phyloP scores from a whole-genome alignment of 1,140 invertebrate genomes.

The Orchesella cincta region DNA sequence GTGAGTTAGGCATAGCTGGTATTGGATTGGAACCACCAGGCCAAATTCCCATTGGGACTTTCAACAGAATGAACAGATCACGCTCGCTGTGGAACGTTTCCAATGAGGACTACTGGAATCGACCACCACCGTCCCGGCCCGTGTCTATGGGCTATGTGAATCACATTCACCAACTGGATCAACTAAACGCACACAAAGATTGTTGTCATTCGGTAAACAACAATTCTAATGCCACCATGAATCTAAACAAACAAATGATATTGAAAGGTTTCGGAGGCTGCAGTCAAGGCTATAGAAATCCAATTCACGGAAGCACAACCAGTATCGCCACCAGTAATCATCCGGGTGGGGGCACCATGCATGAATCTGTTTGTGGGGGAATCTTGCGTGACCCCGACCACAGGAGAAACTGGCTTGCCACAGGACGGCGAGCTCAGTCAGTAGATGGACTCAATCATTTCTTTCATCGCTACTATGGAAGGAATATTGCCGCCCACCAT shows the following conservation, averaged over 20 bases:
- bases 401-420: constrained; percentile 29
- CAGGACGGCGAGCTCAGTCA: constrained; percentile 38
- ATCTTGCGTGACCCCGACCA: not conserved
- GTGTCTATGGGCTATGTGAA: constrained; percentile 52
- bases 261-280: not conserved
- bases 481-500: constrained; percentile 27
- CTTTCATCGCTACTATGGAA: constrained; percentile 44
- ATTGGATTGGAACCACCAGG: constrained; percentile 47
- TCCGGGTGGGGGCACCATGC: not conserved
- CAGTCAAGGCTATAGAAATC: not conserved
- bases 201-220: not conserved
- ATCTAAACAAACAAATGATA: constrained; percentile 15
- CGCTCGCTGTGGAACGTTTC: constrained; percentile 46
- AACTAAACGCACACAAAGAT: constrained; percentile 2
- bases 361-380: not conserved
- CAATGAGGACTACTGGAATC: constrained; percentile 52
- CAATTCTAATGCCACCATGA: not conserved
- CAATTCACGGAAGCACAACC: not conserved
- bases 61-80: constrained; percentile 33
- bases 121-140: constrained; percentile 52
- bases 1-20: constrained; percentile 48
- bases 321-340: constrained; percentile 2
- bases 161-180: constrained; percentile 36
- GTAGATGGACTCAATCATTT: constrained; percentile 47
- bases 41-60: constrained; percentile 12